Evolutionary conservation across 2,113 vertebrate species (phyloP), one percentile per base, ranked within the genome.

Genomic region (Ceyx melanurus): DNA sequence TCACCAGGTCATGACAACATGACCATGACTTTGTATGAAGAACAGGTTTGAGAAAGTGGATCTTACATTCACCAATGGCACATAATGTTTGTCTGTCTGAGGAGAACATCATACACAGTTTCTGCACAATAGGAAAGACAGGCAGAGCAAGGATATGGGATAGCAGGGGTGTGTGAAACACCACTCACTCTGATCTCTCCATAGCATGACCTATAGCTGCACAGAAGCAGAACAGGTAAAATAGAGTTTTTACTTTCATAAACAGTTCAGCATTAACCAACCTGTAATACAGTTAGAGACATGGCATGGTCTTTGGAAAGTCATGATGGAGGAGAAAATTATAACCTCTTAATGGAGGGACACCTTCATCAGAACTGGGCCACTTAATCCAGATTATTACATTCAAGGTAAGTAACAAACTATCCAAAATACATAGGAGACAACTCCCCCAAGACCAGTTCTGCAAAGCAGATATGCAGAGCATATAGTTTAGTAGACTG

Each of bases 171-270:
- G 31, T 3, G 0, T 21, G 8, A 45, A 50, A 35, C 10, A 13
- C n/a, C 4, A 0, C 11, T 67, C 16, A 9, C 0, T 1, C 2
- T 5, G 9, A 7, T n/a, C 15, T 28, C 15, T 45, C 33, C 18
- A 5, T 5, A 26, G 2, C 1, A 2, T 9, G 29, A 8, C 4
- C 20, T 2, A 1, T 33, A 40, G 16, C 7, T 75, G 23, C 31
- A 58, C 7, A 33, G 40, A 43, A 26, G 10, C 7, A 54, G 6
- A 31, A 81, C 75, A 72, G 2, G 2, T 64, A 51, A 75, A 75
- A 54, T 0, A 6, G 20, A 29, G 2, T 1, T 74, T 77, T 74
- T 58, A 2, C 13, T 77, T 80, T 53, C 42, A 61, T 68, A 43
- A 70, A 10, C 3, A 71, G 8, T 11, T 54, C 22, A 10, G 4